phyloP scores from a whole-genome alignment of 2,797 vertebrate species.

The Delichon dasypus region DNA sequence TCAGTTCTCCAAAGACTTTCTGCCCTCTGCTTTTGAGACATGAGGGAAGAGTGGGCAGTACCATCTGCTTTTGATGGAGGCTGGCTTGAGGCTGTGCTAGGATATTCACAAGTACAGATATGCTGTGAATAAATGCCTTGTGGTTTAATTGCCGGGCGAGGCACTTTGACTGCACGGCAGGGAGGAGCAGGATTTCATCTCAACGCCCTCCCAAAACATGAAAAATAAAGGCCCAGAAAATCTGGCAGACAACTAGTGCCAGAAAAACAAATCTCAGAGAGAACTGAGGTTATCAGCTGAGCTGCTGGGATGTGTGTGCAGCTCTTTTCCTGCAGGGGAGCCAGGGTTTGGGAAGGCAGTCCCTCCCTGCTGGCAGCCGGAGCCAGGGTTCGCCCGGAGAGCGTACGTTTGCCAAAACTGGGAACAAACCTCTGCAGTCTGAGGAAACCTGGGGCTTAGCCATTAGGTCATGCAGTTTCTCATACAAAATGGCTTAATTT shows the following conservation, averaged over 20 bases:
- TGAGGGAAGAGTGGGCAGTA: slow-evolving; percentile 62
- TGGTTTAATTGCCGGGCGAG: background rate
- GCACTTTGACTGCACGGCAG: background rate
- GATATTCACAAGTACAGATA: slow-evolving; percentile 48
- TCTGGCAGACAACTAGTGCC: background rate
- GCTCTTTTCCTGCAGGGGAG: slow-evolving; percentile 41
- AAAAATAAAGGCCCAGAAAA: slow-evolving; percentile 20
- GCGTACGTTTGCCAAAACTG: background rate
- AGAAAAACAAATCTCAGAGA: slow-evolving; percentile 17
- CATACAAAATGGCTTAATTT: background rate
- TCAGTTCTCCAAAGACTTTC: slow-evolving; percentile 35
- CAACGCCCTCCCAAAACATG: slow-evolving; percentile 8
- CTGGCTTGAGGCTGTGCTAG: slow-evolving; percentile 38
- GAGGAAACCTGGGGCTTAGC: slow-evolving; percentile 26
- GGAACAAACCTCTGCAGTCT: slow-evolving; percentile 22
- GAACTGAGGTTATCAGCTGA: background rate
- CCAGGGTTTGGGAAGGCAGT: background rate
- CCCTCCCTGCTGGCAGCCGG: background rate
- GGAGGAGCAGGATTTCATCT: slow-evolving; percentile 30
- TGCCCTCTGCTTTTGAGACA: slow-evolving; percentile 53
- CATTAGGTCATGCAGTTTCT: slow-evolving; percentile 34
- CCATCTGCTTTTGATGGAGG: slow-evolving; percentile 61
- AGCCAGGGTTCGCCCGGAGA: background rate
- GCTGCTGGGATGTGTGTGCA: background rate
- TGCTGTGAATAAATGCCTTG: slow-evolving; percentile 35